phyloP scores from a whole-genome alignment of 2,797 vertebrate species.

The Helostoma temminkii region DNA sequence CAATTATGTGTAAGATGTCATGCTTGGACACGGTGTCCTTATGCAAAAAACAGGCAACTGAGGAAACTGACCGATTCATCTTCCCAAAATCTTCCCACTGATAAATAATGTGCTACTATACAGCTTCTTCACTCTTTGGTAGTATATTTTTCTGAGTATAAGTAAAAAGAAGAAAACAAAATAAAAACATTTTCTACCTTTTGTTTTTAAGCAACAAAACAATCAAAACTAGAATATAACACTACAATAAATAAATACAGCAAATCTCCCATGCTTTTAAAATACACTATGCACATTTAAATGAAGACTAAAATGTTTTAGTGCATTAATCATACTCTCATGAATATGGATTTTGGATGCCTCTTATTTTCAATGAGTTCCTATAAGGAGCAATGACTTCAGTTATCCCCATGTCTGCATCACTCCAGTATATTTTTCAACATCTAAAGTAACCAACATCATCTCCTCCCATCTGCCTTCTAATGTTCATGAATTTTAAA shows the following conservation, averaged over 20 bases:
- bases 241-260: too few species aligned
- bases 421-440: not conserved
- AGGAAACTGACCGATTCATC: conserved; percentile 4
- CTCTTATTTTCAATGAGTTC: not conserved
- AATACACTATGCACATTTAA: not conserved
- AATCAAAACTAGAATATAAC: not conserved
- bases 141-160: not conserved
- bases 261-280: not conserved
- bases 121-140: not conserved
- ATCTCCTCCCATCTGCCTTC: not conserved
- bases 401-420: not conserved
- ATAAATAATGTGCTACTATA: not conserved
- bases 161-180: not conserved
- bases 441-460: not conserved
- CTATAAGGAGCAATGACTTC: not conserved
- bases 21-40: conserved; percentile 3
- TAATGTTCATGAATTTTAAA: conserved; percentile 23
- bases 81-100: not conserved
- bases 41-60: not conserved
- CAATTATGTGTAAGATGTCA: not conserved
- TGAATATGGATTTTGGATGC: not conserved
- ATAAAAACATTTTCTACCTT: not conserved
- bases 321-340: not conserved
- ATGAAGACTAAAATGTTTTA: not conserved
- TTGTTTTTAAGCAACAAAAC: not conserved